Evolutionary conservation across 2,888 invertebrate species (phyloP).

Genomic region (Drosophila rellima): DNA sequence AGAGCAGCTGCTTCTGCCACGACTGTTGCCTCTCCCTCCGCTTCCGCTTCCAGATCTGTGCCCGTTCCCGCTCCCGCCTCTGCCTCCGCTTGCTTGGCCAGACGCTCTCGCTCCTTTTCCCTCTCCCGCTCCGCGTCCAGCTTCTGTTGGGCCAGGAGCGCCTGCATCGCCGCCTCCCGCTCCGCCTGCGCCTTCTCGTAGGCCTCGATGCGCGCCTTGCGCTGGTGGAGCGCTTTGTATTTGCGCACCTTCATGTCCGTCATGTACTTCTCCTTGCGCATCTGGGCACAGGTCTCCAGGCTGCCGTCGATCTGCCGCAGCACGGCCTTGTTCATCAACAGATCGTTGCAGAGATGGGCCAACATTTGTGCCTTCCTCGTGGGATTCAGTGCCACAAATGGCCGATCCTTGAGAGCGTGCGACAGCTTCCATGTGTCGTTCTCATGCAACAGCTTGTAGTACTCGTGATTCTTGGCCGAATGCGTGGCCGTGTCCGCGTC

Average conservation of each 20-base stretch:
- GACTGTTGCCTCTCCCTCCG: slow-evolving; percentile 1
- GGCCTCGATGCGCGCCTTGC: slow-evolving; percentile 91
- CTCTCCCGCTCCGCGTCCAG: slow-evolving; percentile 85
- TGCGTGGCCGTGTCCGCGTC: slow-evolving; percentile 89
- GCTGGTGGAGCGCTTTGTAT: slow-evolving; percentile 90
- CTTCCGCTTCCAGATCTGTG: slow-evolving; percentile 25
- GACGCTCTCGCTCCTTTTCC: slow-evolving; percentile 72
- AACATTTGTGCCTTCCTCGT: slow-evolving; percentile 95
- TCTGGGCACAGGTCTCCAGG: slow-evolving; percentile 93
- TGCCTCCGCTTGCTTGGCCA: slow-evolving; percentile 71
- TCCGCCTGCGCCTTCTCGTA: slow-evolving; percentile 87
- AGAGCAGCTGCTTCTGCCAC: background rate
- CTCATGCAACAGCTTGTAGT: slow-evolving; percentile 91
- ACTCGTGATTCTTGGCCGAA: slow-evolving; percentile 92
- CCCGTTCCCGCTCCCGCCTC: slow-evolving; percentile 77
- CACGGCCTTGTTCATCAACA: slow-evolving; percentile 96
- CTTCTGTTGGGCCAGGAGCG: slow-evolving; percentile 82
- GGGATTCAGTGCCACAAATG: slow-evolving; percentile 94
- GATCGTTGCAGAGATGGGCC: slow-evolving; percentile 96
- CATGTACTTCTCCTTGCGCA: slow-evolving; percentile 96
- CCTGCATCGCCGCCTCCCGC: slow-evolving; percentile 83
- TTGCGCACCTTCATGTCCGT: slow-evolving; percentile 97
- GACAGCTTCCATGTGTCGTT: slow-evolving; percentile 93
- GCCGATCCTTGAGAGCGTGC: slow-evolving; percentile 92
- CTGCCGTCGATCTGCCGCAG: slow-evolving; percentile 95